phyloP scores from a whole-genome alignment of 1,140 invertebrate genomes.

The Yoshiicerus persimilis region DNA sequence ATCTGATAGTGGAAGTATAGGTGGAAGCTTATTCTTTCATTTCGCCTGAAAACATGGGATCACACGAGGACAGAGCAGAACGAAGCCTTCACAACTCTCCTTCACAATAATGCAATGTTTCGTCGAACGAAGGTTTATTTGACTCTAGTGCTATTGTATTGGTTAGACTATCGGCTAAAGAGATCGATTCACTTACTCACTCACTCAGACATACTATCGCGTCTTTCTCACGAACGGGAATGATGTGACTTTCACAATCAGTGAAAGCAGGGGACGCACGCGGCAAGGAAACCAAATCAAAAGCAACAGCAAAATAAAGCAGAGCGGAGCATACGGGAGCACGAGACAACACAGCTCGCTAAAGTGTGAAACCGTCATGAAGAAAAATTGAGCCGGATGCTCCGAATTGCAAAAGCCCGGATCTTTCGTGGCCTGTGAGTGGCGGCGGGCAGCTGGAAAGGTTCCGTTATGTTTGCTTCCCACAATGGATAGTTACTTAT shows the following conservation, averaged over 20 bases:
- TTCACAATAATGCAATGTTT: background rate
- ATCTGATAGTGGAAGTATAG: no score
- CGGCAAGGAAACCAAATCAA: background rate
- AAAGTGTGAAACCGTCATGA: background rate
- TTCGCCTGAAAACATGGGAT: background rate
- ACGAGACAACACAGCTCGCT: background rate
- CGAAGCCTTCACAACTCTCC: background rate
- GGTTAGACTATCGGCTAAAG: background rate
- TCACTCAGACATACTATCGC: background rate
- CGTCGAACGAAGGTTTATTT: background rate
- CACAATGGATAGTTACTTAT: background rate
- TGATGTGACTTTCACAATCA: background rate
- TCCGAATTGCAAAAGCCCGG: background rate
- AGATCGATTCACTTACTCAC: background rate
- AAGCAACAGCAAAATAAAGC: background rate
- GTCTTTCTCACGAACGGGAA: background rate
- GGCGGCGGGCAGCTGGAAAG: background rate
- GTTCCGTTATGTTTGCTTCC: background rate
- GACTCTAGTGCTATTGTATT: background rate
- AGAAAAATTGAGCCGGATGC: constrained; percentile 2
- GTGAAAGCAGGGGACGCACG: background rate
- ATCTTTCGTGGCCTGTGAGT: background rate
- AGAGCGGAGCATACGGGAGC: background rate
- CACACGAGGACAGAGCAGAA: background rate
- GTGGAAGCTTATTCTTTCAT: background rate